Base-by-base conservation (phyloP, 1,140 invertebrate genomes). In the Nomia melanderi region DNA sequence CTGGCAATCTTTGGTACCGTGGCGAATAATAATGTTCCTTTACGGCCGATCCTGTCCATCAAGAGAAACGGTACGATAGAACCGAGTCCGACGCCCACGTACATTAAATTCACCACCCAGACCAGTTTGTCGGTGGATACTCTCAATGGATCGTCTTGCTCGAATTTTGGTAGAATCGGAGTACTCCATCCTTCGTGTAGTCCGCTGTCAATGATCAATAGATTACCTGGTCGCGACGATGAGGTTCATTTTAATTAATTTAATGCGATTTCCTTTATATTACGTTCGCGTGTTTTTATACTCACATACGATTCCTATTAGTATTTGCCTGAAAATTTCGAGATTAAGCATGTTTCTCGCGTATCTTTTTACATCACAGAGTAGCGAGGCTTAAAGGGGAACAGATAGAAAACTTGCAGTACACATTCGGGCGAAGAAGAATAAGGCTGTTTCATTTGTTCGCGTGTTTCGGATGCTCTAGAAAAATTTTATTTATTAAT, bases 21-120 rank as follows among this genome's bases (percentile, higher is more conserved):
- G 3, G 93, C 91, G 27, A 93, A 81, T 23, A 94, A 79, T 47
- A 95, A 86, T 0, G 94, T 93, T 59, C 89, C 84, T 85, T 93
- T 94, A 54, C 95, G 86, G 9, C 95, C 95, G 71, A 94, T 86
- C 62, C 92, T 92, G 81, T 95, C 94, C 85, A 95, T 92, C 23
- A 90, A 63, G 33, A 93, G 50, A 56, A 85, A 93, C 93, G 65
- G 95, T 74, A 87, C 81, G 20, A 91, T 23, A n/a, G 91, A 89
- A 31, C 91, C 91, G 0, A 92, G 65, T 8, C 86, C 90, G 25
- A 91, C 87, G 8, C 91, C 91, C 1, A 91, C 82, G 70, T 92
- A 92, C 81, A 92, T 78, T 36, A 91, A 81, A 85, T 92, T 92
- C 60, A 92, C 88, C 9, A 91, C 75, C 86, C 90, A 88, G n/a